A percentile compares a stretch with the other conserved stretches of the same genome.
Conservation (phyloP, 2,888 invertebrate genomes). For the Marasmarcha lunaedactyla region DNA sequence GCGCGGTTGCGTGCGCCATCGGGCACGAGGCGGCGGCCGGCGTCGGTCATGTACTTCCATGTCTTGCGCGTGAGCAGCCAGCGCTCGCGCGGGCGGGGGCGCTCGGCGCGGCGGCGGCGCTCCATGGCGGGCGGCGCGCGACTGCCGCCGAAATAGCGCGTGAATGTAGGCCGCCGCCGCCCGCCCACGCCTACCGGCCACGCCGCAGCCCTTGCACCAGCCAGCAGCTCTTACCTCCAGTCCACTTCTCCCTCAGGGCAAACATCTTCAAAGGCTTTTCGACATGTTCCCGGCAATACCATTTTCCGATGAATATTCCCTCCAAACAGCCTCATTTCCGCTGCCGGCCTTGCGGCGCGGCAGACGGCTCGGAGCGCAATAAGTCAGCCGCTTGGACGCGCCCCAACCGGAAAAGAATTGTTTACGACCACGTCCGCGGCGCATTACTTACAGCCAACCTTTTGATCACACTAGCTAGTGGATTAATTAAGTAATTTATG, state of each 20-base stretch:
- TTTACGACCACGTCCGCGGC: not conserved
- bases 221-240: slow-evolving; percentile 2
- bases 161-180: slow-evolving; percentile 62
- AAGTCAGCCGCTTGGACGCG: slow-evolving; percentile 4
- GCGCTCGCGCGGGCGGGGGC: slow-evolving; percentile 78
- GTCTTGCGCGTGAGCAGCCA: slow-evolving; percentile 91
- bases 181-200: slow-evolving; percentile 10
- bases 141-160: slow-evolving; percentile 34
- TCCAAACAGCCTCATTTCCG: too few species aligned
- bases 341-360: not conserved
- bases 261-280: too few species aligned
- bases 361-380: not conserved
- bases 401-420: slow-evolving; percentile 2
- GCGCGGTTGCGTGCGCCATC: slow-evolving; percentile 79
- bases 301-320: not conserved
- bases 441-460: too few species aligned
- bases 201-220: slow-evolving; percentile 13
- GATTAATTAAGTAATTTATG: too few species aligned
- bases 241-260: slow-evolving; percentile 2
- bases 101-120: slow-evolving; percentile 45
- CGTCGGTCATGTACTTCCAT: slow-evolving; percentile 94
- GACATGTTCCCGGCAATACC: too few species aligned
- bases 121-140: slow-evolving; percentile 70
- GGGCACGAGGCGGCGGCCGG: slow-evolving; percentile 87
- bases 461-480: too few species aligned